These are phyloP conservation scores for Xestoiulus laeticollis DNA, from an alignment of 2,888 invertebrate genomes.

Conservation along the genomic window DNA sequence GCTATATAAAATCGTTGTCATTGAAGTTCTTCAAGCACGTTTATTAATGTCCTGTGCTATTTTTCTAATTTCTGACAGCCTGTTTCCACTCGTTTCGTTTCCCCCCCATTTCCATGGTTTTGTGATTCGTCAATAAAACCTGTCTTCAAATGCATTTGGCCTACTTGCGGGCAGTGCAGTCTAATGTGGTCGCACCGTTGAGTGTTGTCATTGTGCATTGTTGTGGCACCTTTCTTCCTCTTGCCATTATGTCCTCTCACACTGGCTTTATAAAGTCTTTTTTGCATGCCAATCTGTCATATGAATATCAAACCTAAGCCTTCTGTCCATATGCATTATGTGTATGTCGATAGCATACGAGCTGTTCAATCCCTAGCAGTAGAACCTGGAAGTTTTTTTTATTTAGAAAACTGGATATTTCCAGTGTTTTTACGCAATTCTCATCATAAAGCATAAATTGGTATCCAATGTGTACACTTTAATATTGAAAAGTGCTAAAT, in stretches of 20 bases:
- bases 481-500: too few relatives aligned
- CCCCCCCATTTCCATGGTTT: neutral
- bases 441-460: too few relatives aligned
- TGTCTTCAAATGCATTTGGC: neutral
- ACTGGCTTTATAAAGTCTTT: neutral
- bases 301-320: neutral
- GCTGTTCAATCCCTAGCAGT: neutral
- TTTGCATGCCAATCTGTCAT: neutral
- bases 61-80: neutral
- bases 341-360: neutral
- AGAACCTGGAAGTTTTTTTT: neutral
- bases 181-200: neutral
- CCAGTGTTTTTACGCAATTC: neutral
- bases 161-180: neutral
- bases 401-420: neutral
- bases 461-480: too few relatives aligned
- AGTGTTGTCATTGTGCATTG: conserved; percentile 45
- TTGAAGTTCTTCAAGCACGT: neutral
- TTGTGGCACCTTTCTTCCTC: conserved; percentile 45
- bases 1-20: neutral
- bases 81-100: neutral
- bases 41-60: neutral
- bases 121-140: neutral
- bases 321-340: neutral
- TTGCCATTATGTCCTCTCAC: conserved; percentile 39